Evolutionary conservation across 2,888 invertebrate genomes (phyloP).

Genomic region (Ormyrus labotus): DNA sequence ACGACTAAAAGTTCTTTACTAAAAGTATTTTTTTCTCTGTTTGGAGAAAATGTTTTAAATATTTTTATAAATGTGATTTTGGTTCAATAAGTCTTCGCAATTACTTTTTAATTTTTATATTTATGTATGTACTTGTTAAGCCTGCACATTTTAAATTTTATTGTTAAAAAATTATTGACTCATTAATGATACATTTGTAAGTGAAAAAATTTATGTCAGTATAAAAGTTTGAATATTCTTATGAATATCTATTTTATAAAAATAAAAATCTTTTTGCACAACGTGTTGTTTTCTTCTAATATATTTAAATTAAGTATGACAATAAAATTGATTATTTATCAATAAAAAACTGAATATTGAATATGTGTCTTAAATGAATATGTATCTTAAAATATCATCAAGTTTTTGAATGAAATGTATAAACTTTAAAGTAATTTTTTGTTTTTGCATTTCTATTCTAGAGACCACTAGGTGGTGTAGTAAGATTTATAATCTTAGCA

Average conservation of each 20-base stretch:
- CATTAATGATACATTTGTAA: constrained; percentile 27
- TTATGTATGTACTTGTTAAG: constrained; percentile 12
- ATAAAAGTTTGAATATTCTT: background rate
- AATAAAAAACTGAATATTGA: too few relatives aligned
- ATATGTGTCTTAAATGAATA: too few relatives aligned
- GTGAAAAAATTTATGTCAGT: constrained; percentile 1
- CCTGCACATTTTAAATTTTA: constrained; percentile 28
- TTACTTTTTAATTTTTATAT: constrained; percentile 19
- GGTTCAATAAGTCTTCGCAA: constrained; percentile 8
- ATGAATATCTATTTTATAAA: background rate
- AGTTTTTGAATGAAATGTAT: too few relatives aligned
- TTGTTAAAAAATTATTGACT: constrained; percentile 17
- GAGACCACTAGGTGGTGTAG: too few relatives aligned
- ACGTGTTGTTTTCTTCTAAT: background rate
- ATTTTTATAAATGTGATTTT: constrained; percentile 12
- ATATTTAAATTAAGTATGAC: too few relatives aligned
- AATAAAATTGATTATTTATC: too few relatives aligned
- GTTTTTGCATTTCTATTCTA: too few relatives aligned
- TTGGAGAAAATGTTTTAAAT: background rate
- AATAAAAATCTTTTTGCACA: constrained; percentile 39
- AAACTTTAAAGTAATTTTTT: too few relatives aligned
- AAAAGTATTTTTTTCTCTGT: too few relatives aligned
- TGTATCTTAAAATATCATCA: too few relatives aligned
- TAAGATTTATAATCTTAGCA: too few relatives aligned
- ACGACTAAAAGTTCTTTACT: too few relatives aligned